Percentiles rank a stretch among this genome's conserved stretches.
Conservation (phyloP, 2,113 vertebrate genomes). For the Carassius gibelio region DNA sequence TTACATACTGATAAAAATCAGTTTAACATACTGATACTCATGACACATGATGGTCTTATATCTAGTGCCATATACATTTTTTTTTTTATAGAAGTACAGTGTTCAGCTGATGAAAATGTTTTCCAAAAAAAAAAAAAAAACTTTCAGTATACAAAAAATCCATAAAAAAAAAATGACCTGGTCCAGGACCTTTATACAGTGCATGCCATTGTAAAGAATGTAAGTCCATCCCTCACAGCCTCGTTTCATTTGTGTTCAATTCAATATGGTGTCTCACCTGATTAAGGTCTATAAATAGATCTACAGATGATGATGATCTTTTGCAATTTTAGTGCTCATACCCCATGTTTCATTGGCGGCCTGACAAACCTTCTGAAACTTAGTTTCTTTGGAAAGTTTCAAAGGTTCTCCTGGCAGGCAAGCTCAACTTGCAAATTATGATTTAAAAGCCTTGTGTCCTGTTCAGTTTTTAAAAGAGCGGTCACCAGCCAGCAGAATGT, state of each 20-base stretch:
- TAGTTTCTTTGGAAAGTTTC: not conserved
- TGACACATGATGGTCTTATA: too few relatives aligned
- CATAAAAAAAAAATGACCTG: too few relatives aligned
- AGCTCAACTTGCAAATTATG: slow-evolving; percentile 5
- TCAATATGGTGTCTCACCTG: too few relatives aligned
- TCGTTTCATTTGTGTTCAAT: not conserved
- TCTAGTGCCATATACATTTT: too few relatives aligned
- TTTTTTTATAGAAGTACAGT: too few relatives aligned
- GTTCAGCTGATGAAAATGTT: too few relatives aligned
- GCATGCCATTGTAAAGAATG: too few relatives aligned
- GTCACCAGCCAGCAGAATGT: not conserved
- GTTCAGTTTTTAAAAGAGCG: slow-evolving; percentile 1
- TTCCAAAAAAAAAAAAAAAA: too few relatives aligned
- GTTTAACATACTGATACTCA: too few relatives aligned
- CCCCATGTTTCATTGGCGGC: not conserved
- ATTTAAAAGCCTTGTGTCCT: not conserved
- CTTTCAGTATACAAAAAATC: too few relatives aligned
- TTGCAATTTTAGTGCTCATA: not conserved
- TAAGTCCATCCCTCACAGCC: not conserved
- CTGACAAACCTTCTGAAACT: slow-evolving; percentile 1
- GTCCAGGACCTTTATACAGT: too few relatives aligned
- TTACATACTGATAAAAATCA: too few relatives aligned
- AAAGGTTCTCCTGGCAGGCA: not conserved
- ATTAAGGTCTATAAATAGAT: not conserved
- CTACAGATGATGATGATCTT: not conserved